Evolutionary conservation across 2,797 vertebrate species (phyloP).

Genomic region (Sebastes hopkinsi): DNA sequence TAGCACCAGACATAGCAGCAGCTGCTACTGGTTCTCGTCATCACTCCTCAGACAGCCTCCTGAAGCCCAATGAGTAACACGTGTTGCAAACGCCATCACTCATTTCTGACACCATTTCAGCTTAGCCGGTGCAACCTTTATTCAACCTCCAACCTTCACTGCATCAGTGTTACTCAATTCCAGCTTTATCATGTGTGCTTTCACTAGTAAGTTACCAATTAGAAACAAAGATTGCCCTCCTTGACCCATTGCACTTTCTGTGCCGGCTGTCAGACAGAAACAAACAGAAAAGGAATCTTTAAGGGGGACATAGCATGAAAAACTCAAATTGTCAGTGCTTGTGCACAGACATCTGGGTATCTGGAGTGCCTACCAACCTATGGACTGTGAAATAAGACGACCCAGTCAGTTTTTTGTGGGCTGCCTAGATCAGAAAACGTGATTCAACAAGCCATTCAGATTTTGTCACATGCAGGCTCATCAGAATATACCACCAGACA

Average conservation of each 20-base stretch:
- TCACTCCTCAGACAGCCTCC: slow-evolving; percentile 20
- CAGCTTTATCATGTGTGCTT: not conserved
- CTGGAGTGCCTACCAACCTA: not conserved
- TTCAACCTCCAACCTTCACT: not conserved
- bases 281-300: not conserved
- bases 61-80: slow-evolving; percentile 5
- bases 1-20: not conserved
- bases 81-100: slow-evolving; percentile 34
- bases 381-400: not conserved
- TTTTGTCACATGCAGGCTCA: not conserved
- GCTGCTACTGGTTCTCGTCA: slow-evolving; percentile 49
- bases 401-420: not conserved
- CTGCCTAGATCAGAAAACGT: not conserved
- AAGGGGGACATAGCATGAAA: not conserved
- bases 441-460: not conserved
- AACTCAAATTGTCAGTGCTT: not conserved
- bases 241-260: not conserved
- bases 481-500: not conserved
- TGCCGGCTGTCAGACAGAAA: not conserved
- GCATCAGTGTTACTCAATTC: not conserved
- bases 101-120: slow-evolving; percentile 18
- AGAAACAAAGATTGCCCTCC: not conserved
- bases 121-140: not conserved
- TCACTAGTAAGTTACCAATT: not conserved
- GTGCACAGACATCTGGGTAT: not conserved